Conservation (phyloP, 2,888 invertebrate genomes). For the Hymenopus coronatus region DNA sequence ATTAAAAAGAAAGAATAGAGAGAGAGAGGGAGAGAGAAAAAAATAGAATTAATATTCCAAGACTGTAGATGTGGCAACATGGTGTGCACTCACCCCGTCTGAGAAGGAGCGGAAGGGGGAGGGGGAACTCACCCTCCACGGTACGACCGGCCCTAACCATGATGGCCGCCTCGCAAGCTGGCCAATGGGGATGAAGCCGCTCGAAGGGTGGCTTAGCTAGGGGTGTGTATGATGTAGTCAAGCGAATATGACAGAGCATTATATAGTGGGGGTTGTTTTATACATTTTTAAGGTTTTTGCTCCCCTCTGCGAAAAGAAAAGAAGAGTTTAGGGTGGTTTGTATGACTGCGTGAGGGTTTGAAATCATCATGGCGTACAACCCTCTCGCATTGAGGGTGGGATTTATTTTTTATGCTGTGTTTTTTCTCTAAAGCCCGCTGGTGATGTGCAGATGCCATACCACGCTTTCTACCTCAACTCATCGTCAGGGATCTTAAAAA, state of each 20-base stretch:
- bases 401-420: background rate
- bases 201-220: background rate
- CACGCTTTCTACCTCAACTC: background rate
- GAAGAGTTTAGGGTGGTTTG: conserved; percentile 10
- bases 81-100: background rate
- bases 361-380: background rate
- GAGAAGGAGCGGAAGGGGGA: background rate
- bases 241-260: conserved; percentile 10
- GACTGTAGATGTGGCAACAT: background rate
- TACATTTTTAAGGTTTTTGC: background rate
- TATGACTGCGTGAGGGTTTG: background rate
- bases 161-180: conserved; percentile 10
- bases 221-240: background rate
- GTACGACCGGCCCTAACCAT: conserved; percentile 14
- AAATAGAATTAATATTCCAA: conserved; percentile 1
- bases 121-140: background rate
- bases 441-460: background rate
- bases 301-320: background rate
- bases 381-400: background rate
- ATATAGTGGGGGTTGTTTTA: conserved; percentile 13
- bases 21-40: background rate
- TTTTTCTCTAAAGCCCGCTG: background rate
- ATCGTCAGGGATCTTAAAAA: background rate
- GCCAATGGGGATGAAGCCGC: conserved; percentile 16
- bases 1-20: background rate